Base-by-base conservation (phyloP, 2,113 vertebrate genomes). In the Ibidorhyncha struthersii region DNA sequence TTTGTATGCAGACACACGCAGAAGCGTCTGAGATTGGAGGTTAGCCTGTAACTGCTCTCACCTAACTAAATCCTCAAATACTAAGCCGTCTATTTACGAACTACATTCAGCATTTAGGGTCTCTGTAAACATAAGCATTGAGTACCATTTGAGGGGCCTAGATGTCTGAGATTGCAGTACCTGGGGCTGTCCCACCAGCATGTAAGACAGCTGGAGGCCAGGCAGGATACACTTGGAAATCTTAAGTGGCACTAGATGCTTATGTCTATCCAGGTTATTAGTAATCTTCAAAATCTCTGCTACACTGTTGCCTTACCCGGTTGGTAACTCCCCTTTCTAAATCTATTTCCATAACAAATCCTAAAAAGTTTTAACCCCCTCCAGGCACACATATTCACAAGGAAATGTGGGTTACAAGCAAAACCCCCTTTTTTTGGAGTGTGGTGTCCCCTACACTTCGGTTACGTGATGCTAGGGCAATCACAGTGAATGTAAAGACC, bases 371-470 rank as follows among this genome's bases (percentile, higher is more conserved):
- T 78, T 65, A 72, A 23, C 15, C 2, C 30, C 23, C 4, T 66
- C 21, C 74, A 52, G 26, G 26, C 22, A 58, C 9, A 36, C n/a
- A 38, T 7, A 36, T 34, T 41, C 14, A 55, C 18, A 65, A 81
- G 14, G 25, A 43, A 85, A 12, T 34, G 27, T 71, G 21, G 36
- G 5, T 58, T 65, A 72, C 41, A 80, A 73, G 38, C 27, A 72
- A 22, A 58, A 79, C 10, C 12, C 16, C 15, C 36, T n/a, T n/a
- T 52, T 49, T 52, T 27, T 16, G 23, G 38, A 45, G 12, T 8
- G 30, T 52, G 50, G 32, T 0, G 0, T 84, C 22, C n/a, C 32
- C 9, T 36, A 2, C 2, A 5, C 7, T 77, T 49, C 26, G n/a
- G 18, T 81, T 66, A 25, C 30, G 10, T n/a, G 32, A 71, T 13